phyloP scores from a whole-genome alignment of 2,797 vertebrate species.

The Glyptemys insculpta region DNA sequence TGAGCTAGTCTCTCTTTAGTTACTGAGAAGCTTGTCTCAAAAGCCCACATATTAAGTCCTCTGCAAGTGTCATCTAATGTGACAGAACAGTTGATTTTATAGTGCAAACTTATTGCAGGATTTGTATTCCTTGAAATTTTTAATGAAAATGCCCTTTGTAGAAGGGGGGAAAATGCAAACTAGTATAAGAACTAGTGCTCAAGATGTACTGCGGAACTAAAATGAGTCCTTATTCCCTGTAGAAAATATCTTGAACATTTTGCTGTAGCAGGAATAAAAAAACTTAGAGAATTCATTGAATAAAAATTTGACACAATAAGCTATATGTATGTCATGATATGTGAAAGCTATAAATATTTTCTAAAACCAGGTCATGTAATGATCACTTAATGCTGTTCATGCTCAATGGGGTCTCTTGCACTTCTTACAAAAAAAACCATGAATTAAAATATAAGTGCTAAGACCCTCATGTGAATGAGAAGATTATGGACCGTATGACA shows the following conservation, averaged over 20 bases:
- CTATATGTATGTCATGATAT: neutral
- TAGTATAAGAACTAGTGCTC: neutral
- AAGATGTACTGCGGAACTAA: neutral
- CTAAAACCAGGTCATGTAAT: slow-evolving; percentile 55
- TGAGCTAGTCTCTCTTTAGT: neutral
- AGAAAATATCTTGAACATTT: neutral
- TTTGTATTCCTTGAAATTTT: neutral
- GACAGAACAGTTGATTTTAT: neutral
- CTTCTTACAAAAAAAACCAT: neutral
- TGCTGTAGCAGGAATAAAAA: neutral
- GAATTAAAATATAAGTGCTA: neutral
- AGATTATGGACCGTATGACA: neutral
- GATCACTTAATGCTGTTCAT: slow-evolving; percentile 64
- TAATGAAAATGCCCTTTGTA: neutral
- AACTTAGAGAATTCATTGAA: neutral
- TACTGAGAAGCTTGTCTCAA: neutral
- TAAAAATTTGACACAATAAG: neutral
- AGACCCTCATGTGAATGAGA: neutral
- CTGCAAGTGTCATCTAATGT: neutral
- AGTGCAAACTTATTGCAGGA: fast-evolving
- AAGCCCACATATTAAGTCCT: neutral
- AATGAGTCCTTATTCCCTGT: neutral
- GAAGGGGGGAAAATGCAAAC: neutral
- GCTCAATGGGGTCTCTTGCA: slow-evolving; percentile 30
- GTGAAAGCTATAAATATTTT: slow-evolving; percentile 47